phyloP scores from a whole-genome alignment of 2,113 vertebrate species.

The Pygoscelis adeliae region DNA sequence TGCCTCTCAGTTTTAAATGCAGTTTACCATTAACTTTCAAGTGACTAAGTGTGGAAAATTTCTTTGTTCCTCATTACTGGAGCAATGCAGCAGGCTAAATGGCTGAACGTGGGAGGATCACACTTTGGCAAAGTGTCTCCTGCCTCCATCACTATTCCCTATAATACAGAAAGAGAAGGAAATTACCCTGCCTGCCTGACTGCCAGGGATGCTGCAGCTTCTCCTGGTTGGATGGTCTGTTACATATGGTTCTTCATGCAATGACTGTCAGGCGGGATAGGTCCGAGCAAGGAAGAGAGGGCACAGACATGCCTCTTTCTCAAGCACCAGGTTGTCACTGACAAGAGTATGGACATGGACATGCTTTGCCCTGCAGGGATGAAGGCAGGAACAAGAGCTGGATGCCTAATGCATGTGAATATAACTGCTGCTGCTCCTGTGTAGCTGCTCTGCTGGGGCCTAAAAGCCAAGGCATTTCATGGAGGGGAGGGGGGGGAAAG shows the following conservation, averaged over 20 bases:
- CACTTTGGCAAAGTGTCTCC: neutral
- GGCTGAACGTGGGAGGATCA: neutral
- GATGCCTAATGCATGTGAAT: neutral
- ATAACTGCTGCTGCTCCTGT: neutral
- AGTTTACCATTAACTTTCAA: neutral
- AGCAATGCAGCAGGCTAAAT: neutral
- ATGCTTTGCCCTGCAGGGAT: neutral
- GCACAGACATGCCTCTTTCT: neutral
- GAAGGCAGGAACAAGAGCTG: neutral
- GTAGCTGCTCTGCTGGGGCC: neutral
- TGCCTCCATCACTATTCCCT: neutral
- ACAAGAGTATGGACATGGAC: neutral
- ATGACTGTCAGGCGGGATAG: neutral
- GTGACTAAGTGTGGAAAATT: neutral
- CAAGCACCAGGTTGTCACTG: neutral
- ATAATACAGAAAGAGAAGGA: neutral
- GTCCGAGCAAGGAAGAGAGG: neutral
- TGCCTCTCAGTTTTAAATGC: neutral
- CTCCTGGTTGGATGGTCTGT: neutral
- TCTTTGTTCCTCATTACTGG: neutral
- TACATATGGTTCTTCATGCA: neutral
- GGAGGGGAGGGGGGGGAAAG: fast-evolving
- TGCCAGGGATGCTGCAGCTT: neutral
- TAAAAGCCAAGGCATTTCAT: neutral
- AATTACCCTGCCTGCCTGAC: neutral